Base-by-base conservation (phyloP, 2,888 invertebrate genomes). In the Eupithecia tripunctaria region DNA sequence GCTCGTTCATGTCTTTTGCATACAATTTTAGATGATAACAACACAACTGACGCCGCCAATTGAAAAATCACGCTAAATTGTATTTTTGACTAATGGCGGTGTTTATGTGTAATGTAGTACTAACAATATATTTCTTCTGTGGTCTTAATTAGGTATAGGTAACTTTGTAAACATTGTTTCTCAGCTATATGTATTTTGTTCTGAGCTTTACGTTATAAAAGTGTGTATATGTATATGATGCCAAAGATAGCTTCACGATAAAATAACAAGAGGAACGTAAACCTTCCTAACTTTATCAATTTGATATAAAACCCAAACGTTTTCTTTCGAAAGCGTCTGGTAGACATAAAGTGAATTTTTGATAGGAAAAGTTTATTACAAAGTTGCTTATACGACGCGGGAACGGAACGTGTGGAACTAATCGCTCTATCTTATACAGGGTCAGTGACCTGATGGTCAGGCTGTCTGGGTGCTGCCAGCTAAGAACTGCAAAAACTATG, bases 1-100 rank as follows among this genome's bases (percentile, higher is more conserved):
- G 76, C 79, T 77, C 84, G 89, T 88, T 88, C 85, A 89, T 85
- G 85, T 89, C 89, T 88, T 83, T 85, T 86, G 82, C 85, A 84
- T 79, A 80, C 71, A 69, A 29, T 62, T 65, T 29, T 4, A n/a
- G 2, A 15, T 62, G 21, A 6, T 25, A n/a, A 21, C 38, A 38
- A n/a, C 0, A 38, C 7, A 6, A 36, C 10, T n/a, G 47, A 47
- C 2, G 27, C 59, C 21, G 47, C 5, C 51, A 6, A 32, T 6
- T 51, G 21, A n/a, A 21, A 51, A 51, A 21, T 12, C 5, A 25
- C 5, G 5, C 25, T 56, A 14, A 12, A 56, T 25, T 29, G 8
- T 60, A 60, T 29, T 60, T 25, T 60, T 14, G 18, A 18, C 29
- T 60, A 21, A 29, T 60, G 8, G 12, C 29, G 29, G 18, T 60